Evolutionary conservation across 2,888 invertebrate genomes (phyloP), one percentile per base, ranked within the genome.

Genomic region (Agrotis ipsilon): DNA sequence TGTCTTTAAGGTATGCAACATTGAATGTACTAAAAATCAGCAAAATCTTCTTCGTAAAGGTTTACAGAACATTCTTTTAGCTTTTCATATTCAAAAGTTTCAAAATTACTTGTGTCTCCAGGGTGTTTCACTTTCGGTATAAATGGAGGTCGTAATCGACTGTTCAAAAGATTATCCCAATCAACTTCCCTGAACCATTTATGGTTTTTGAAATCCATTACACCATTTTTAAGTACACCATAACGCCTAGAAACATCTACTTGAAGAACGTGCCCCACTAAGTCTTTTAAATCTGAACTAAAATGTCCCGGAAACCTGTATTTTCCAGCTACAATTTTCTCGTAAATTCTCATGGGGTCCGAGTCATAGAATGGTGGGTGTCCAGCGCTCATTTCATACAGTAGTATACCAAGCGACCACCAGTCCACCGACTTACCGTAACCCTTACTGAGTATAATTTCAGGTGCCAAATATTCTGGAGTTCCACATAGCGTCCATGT

Each of bases 401-500:
- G 93, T 3, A 99, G 95, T 13, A 99, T 97, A 0, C 98, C 99
- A 55, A 98, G 97, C 0, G 99, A 98, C 99, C 99, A 99, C 99
- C 99, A 99, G 89, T 99, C 99, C 0, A 98, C 99, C 0, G 98
- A 98, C 87, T 97, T 97, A 55, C 98, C 98, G 93, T 99, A 99
- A 0, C 99, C 99, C 92, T 98, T 98, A 80, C 98, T 98, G 64
- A 98, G 96, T 81, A 99, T 98, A 27, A 98, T 97, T 94, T 99
- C 99, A 1, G 99, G 99, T 0, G 99, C 99, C 74, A 99, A 96
- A 93, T 99, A 99, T 93, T 99, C 99, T 0, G 99, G 99, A 0
- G 99, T 99, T 0, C 99, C 99, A 91, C 99, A 99, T 27, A 99
- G 93, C 0, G 99, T 99, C 97, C 98, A 98, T 0, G 99, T 99